Evolutionary conservation across 64 coral and sea anemone genomes (phyloP), one percentile per base, ranked within the genome.

Genomic region (Stichodactyla helianthus): DNA sequence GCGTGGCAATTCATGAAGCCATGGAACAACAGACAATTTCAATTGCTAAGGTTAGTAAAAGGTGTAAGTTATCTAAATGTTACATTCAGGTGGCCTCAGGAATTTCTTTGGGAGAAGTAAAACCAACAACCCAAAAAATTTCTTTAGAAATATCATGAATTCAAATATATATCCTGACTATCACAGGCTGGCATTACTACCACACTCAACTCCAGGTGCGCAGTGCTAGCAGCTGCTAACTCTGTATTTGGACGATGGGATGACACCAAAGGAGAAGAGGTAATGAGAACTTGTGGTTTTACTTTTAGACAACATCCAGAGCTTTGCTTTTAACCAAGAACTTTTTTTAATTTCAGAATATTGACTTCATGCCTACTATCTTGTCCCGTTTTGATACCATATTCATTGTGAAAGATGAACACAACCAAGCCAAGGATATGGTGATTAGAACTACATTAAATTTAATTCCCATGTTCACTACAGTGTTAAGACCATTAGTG

Each of bases 1-100:
- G 97, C n/a, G 97, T 99, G n/a, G 97, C 97, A 19, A 99, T 99
- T 70, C 97, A 99, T 83, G 97, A 99, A 87, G 97, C 97, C 4
- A 99, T 99, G 97, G 97, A 99, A 76, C 97, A 99, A 31, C 97
- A 99, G 35, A 99, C 97, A 54, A 99, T 99, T 35, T 99, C 97
- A 78, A 99, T 99, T 88, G 97, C 97, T 50, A 98, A 98, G 86
- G 95, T 95, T 88, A 74, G 23, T 31, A 28, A 74, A 12, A 11
- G 10, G 10, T 13, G 1, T 58, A 9, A 58, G 8, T 58, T 58
- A 11, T 58, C 55, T 74, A 74, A 26, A 10, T 6, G 0, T 10
- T 23, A 25, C 5, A 22, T 11, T 71, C 60, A 17, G 13, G 35
- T 61, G 17, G 6, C 10, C 54, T 5, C 5, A 16, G 16, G 19